Evolutionary conservation across 2,113 vertebrate species (phyloP).

Genomic region (Eolophus roseicapilla): DNA sequence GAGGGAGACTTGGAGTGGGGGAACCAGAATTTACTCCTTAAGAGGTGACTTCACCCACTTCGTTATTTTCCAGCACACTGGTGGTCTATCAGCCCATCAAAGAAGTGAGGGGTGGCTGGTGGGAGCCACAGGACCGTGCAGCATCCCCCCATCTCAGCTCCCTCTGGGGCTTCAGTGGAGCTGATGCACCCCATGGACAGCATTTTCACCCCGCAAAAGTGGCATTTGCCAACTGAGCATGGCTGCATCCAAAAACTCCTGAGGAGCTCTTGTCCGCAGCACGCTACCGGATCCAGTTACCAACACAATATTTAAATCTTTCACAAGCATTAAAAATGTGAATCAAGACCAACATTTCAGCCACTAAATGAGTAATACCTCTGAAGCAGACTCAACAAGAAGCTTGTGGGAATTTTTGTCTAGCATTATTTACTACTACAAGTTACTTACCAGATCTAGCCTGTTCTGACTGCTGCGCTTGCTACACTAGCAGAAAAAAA

Average conservation of each 20-base stretch:
- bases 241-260: background rate
- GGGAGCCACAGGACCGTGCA: background rate
- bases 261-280: background rate
- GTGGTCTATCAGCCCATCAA: background rate
- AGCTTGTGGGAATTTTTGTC: constrained; percentile 28
- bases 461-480: background rate
- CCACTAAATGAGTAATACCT: constrained; percentile 30
- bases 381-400: constrained; percentile 38
- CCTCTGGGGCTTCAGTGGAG: background rate
- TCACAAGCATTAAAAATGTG: background rate
- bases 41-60: background rate
- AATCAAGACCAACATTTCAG: constrained; percentile 5
- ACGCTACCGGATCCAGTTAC: background rate
- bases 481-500: constrained; percentile 23
- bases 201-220: background rate
- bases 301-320: background rate
- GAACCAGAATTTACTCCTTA: background rate
- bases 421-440: constrained; percentile 33
- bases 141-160: background rate
- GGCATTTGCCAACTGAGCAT: background rate
- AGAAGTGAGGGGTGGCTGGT: background rate
- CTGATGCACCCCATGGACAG: background rate
- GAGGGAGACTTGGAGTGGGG: background rate
- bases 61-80: background rate
- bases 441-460: background rate